Base-by-base conservation (phyloP, 1,140 invertebrate species). In the Panagrolaimus sp. region DNA sequence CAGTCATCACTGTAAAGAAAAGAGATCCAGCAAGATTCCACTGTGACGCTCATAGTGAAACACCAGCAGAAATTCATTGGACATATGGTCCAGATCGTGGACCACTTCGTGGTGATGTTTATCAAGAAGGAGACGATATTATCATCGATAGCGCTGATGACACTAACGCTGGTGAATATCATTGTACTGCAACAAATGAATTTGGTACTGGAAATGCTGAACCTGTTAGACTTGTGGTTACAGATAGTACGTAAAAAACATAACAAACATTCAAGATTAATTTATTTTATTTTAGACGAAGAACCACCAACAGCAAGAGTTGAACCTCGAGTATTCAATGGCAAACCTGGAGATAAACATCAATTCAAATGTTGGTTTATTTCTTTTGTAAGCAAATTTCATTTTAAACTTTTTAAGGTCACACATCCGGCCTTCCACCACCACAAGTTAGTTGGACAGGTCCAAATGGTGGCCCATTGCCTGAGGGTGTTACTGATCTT, bases 251-350 rank as follows among this genome's bases (percentile, higher is more conserved):
- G 78, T 65, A 20, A 51, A 45, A 11, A 5, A 62, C 7, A 38
- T 38, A 38, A 38, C 8, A 7, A 53, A 4, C 25, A 9, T 5
- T n/a, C n/a, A 67, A n/a, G n/a, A n/a, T 53, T 7, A 5, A 9
- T 67, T 7, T 16, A 25, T 14, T 14, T 46, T 11, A 51, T 70
- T 81, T 64, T 62, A 81, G 80, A 83, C 23, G 77, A 81, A 69
- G 72, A 69, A 20, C 80, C 80, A 57, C 81, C 81, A 57, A 83
- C 80, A 5, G 80, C 79, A 9, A 67, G 74, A 5, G 80, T 82
- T 9, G 79, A 81, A 47, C 80, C 80, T 14, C 77, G 82, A 23
- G 78, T 83, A 16, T 82, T 81, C 77, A 81, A 82, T 46, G 80
- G 80, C 20, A 69, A 82, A 53, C 77, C 79, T 42, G 80, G 81